Evolutionary conservation across 2,797 vertebrate species (phyloP).

Genomic region (Telmatherina bonti): DNA sequence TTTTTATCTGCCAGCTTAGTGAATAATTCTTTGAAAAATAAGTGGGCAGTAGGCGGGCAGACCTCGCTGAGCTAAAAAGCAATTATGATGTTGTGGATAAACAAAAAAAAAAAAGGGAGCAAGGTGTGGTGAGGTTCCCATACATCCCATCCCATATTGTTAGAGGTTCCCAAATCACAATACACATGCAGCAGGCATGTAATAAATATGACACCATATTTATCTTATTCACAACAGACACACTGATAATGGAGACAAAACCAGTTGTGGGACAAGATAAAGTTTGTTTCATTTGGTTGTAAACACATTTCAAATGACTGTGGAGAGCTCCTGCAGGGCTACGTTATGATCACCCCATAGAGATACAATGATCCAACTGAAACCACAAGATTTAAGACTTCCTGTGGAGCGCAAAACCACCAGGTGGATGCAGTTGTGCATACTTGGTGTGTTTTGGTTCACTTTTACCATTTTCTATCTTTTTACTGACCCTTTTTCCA

Average conservation of each 20-base stretch:
- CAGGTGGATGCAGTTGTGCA: not conserved
- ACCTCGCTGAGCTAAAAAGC: not conserved
- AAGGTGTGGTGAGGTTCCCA: not conserved
- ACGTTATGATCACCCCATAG: no score
- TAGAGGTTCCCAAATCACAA: no score
- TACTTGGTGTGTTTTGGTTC: not conserved
- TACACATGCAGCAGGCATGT: not conserved
- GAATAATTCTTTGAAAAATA: conserved; percentile 22
- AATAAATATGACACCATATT: not conserved
- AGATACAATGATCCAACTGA: no score
- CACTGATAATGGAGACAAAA: no score
- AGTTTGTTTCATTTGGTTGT: no score
- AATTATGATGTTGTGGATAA: not conserved
- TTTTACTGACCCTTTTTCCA: no score
- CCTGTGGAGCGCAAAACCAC: not conserved
- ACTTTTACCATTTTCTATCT: not conserved
- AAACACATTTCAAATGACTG: no score
- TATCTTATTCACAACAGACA: not conserved
- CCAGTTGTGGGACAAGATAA: no score
- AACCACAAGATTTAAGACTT: no score
- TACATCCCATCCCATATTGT: not conserved
- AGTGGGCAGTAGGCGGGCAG: conserved; percentile 27
- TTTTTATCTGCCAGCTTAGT: conserved; percentile 28
- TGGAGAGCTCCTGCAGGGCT: no score
- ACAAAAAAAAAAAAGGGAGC: not conserved